These are phyloP conservation scores for Drosophila picticornis DNA, from an alignment of 2,888 invertebrate genomes.

Conservation along the genomic window DNA sequence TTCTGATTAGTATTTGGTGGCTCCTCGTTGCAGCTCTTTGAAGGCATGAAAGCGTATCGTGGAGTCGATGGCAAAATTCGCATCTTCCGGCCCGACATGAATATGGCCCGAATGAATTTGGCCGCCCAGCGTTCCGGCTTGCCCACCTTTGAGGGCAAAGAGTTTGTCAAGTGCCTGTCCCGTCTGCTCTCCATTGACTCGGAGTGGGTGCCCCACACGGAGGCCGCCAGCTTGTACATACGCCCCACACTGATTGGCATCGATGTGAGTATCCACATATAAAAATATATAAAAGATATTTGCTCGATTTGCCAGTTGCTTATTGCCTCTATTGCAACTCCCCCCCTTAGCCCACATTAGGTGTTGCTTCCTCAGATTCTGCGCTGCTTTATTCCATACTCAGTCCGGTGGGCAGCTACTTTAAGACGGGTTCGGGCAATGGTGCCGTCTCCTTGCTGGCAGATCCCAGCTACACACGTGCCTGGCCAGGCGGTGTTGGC, in stretches of 20 bases:
- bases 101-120: slow-evolving; percentile 96
- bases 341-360: slow-evolving; percentile 92
- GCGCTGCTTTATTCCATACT: slow-evolving; percentile 96
- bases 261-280: slow-evolving; percentile 90
- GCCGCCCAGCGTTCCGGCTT: slow-evolving; percentile 94
- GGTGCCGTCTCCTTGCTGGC: slow-evolving; percentile 94
- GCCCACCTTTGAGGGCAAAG: slow-evolving; percentile 94
- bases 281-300: background rate
- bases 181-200: slow-evolving; percentile 96
- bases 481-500: slow-evolving; percentile 98
- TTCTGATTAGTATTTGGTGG: slow-evolving; percentile 26
- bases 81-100: slow-evolving; percentile 97
- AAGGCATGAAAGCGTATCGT: slow-evolving; percentile 98
- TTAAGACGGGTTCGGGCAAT: slow-evolving; percentile 87
- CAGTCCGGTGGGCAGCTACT: slow-evolving; percentile 97
- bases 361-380: slow-evolving; percentile 94
- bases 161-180: slow-evolving; percentile 93
- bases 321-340: background rate
- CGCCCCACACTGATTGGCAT: slow-evolving; percentile 98
- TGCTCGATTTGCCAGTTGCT: background rate
- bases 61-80: slow-evolving; percentile 96
- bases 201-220: slow-evolving; percentile 98
- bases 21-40: slow-evolving; percentile 91
- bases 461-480: slow-evolving; percentile 94
- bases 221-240: slow-evolving; percentile 96